Base-by-base conservation (phyloP, 2,113 vertebrate species). In the Bagarius yarrelli region DNA sequence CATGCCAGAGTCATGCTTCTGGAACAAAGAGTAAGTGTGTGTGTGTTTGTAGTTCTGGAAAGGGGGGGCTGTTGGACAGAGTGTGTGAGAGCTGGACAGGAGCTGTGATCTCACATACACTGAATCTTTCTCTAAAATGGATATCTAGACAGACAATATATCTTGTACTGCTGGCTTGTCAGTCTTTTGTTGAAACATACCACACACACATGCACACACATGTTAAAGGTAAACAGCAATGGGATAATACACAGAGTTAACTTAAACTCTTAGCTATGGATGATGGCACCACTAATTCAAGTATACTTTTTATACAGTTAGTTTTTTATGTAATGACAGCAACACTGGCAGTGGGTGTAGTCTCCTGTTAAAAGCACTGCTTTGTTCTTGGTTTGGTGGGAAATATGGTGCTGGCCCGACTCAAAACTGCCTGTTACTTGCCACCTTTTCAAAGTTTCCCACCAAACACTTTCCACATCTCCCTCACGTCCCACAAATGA, bases 161-260 rank as follows among this genome's bases (percentile, higher is more conserved):
- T 81, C 56, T 55, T 32, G n/a, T 80, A 67, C 77, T 86, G 85
- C 86, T 84, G 84, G 84, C 67, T 50, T 18, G 86, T 85, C 88
- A 74, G 60, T 53, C 63, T 80, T 76, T 76, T 44, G 40, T 88
- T 87, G 76, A 80, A 79, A 70, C 86, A 56, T 23, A 56, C 53
- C 73, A 18, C 53, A 23, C 72, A 59, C 50, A 44, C 73, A 70
- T 25, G 60, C 83, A 56, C 50, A 44, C 11, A 78, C 63, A 76
- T 83, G 61, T 53, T 69, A 61, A 83, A 76, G 40, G 61, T 69
- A 61, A 75, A 59, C 18, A 55, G 34, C 76, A 75, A 66, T 50
- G 66, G 70, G 50, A 74, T 80, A 76, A 70, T 80, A 32, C 36
- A 27, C 47, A 36, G 70, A 75, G 71, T 30, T 74, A 57, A 74